A percentile compares a stretch with the other conserved stretches of the same genome.
phyloP scores from a whole-genome alignment of 2,113 vertebrate genomes.

The Eurystomus gularis region DNA sequence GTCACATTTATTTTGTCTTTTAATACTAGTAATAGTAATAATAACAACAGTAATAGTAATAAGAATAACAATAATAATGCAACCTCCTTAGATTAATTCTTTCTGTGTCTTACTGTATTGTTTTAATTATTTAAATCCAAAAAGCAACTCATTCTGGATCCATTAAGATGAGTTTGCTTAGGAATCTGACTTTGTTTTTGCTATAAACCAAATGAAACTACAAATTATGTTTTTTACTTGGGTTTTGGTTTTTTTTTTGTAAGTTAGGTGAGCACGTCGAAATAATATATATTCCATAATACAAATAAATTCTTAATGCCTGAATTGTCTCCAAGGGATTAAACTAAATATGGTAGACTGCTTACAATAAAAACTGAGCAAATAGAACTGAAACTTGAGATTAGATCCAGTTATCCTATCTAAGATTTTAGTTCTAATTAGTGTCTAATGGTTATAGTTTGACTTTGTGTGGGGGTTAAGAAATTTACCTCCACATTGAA shows the following conservation, averaged over 20 bases:
- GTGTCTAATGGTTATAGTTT: not conserved
- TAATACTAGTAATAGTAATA: accelerated
- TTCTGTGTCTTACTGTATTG: not conserved
- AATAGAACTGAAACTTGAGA: not conserved
- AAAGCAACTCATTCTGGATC: not conserved
- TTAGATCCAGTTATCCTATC: not conserved
- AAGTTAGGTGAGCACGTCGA: not conserved
- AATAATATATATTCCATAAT: not conserved
- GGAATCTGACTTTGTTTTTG: not conserved
- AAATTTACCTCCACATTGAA: not conserved
- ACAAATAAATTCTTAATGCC: not conserved
- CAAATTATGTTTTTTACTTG: not conserved
- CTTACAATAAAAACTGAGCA: not conserved
- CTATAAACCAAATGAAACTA: not conserved
- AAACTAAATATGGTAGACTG: not conserved
- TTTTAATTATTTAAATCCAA: not conserved
- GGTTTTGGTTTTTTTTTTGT: not conserved
- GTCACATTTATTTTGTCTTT: not conserved
- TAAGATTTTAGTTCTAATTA: not conserved
- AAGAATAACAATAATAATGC: not conserved
- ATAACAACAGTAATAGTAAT: not conserved
- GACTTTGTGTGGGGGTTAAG: not conserved
- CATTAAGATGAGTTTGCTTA: not conserved
- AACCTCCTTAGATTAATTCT: not conserved
- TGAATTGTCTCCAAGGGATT: not conserved